These are phyloP conservation scores for Epinephelus malabaricus DNA, from an alignment of 2,797 vertebrate genomes.

Conservation along the genomic window DNA sequence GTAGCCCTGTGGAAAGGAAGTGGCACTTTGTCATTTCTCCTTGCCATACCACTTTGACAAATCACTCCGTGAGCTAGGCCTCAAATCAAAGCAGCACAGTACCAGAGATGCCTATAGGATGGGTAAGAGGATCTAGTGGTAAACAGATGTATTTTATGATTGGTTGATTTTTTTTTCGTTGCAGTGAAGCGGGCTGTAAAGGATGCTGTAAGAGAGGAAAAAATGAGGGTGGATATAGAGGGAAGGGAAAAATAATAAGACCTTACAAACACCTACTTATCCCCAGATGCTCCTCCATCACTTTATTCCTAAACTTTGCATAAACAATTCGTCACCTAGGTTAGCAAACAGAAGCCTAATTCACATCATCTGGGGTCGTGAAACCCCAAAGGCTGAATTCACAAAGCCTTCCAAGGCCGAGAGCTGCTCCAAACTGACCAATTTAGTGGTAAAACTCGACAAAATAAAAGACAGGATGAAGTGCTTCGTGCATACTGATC, in stretches of 20 bases:
- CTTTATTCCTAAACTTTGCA: constrained; percentile 19
- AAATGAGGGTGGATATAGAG: neutral
- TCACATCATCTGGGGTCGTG: constrained; percentile 31
- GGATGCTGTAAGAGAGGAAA: neutral
- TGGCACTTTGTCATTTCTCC: too few species aligned
- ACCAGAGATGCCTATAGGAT: too few species aligned
- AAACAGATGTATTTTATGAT: neutral
- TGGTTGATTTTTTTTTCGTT: neutral
- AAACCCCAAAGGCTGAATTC: constrained; percentile 42
- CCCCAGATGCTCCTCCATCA: constrained; percentile 1
- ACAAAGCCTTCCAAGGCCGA: constrained; percentile 51
- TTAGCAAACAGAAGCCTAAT: constrained; percentile 21
- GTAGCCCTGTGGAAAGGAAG: too few species aligned
- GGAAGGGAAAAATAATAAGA: neutral
- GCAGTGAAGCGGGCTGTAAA: neutral
- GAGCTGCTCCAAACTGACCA: constrained; percentile 44
- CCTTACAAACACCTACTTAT: constrained; percentile 8
- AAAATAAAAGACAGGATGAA: constrained; percentile 34
- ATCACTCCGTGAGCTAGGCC: too few species aligned
- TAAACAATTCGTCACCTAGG: constrained; percentile 33
- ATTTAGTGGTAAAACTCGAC: constrained; percentile 48
- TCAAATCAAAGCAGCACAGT: too few species aligned
- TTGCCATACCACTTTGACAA: too few species aligned
- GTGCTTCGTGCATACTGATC: constrained; percentile 44
- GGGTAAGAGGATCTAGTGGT: neutral